Evolutionary conservation across 37 sponge, comb jelly and placozoan genomes (phyloP).

Genomic region (Halichondria panicea): DNA sequence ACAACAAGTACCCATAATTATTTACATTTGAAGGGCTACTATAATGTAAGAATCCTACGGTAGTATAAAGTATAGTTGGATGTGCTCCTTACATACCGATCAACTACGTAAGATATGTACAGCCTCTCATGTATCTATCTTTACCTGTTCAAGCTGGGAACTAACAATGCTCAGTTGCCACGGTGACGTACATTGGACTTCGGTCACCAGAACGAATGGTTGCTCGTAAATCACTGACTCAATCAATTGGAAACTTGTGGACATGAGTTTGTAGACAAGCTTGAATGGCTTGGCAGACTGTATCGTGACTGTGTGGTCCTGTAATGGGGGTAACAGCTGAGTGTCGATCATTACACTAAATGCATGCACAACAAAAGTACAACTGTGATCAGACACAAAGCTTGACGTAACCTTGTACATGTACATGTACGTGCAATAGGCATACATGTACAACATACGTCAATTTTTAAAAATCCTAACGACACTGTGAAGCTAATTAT

Average conservation of each 20-base stretch:
- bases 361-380: neutral
- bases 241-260: conserved; percentile 24
- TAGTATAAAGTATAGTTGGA: no score
- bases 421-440: conserved; percentile 4
- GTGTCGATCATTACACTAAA: no score
- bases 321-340: neutral
- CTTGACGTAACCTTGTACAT: no score
- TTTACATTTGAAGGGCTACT: no score
- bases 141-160: conserved; percentile 15
- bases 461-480: no score
- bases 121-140: no score
- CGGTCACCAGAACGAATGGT: conserved; percentile 47
- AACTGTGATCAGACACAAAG: no score
- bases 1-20: no score
- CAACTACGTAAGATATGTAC: no score
- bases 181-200: conserved; percentile 43
- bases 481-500: no score
- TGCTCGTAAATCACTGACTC: conserved; percentile 14
- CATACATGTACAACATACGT: neutral
- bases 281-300: conserved; percentile 51
- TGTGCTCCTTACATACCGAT: no score
- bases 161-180: conserved; percentile 35
- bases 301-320: conserved; percentile 16
- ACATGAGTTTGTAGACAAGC: conserved; percentile 44
- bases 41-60: no score